Percentiles rank a stretch among this genome's conserved stretches.
phyloP scores from a whole-genome alignment of 2,888 invertebrate species.

The Caradrina clavipalpis region DNA sequence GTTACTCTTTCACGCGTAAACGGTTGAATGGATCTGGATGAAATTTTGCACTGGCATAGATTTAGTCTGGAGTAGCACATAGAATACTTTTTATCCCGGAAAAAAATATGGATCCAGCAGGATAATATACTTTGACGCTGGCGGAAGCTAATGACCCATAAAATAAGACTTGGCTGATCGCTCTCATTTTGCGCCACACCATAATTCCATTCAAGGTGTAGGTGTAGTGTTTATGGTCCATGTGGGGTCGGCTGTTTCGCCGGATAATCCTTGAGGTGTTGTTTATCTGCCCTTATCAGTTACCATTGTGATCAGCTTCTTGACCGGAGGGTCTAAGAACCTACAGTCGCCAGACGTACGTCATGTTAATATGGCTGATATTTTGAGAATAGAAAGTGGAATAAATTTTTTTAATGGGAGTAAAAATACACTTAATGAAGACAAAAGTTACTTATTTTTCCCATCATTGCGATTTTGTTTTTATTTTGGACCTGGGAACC shows the following conservation, averaged over 20 bases:
- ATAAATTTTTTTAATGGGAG: no score
- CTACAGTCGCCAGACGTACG: neutral
- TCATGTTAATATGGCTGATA: neutral
- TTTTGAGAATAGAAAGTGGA: neutral
- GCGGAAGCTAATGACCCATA: neutral
- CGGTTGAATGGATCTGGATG: no score
- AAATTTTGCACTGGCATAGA: no score
- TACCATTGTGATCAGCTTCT: constrained; percentile 4
- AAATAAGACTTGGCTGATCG: neutral
- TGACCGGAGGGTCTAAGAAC: neutral
- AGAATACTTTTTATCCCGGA: no score
- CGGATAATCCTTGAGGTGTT: constrained; percentile 51
- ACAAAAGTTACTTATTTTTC: no score
- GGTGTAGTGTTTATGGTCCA: constrained; percentile 63
- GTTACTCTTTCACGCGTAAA: no score
- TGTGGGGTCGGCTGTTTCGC: constrained; percentile 39
- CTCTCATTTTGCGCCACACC: constrained; percentile 31
- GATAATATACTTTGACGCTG: no score
- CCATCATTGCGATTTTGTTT: no score
- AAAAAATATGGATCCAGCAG: no score
- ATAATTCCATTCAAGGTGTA: constrained; percentile 61
- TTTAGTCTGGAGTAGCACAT: no score
- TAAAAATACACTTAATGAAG: no score
- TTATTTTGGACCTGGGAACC: no score
- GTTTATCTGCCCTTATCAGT: constrained; percentile 14